Evolutionary conservation across 2,797 vertebrate genomes (phyloP).

Genomic region (Cryptoblepharus egeriae): DNA sequence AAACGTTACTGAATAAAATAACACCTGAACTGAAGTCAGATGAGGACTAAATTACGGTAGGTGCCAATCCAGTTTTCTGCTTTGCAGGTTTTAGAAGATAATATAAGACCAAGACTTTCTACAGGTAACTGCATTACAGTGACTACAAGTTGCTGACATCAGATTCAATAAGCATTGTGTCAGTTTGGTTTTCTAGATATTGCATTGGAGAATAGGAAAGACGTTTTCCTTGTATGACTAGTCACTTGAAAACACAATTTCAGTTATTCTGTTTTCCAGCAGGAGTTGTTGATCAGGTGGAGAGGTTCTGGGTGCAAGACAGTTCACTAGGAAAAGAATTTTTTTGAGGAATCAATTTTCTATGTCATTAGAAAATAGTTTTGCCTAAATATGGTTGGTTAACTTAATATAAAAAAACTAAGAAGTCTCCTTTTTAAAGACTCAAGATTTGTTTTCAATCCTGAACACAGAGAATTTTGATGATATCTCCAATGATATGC

Average conservation of each 20-base stretch:
- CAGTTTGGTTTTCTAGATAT: slow-evolving; percentile 29
- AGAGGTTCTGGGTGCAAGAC: slow-evolving; percentile 48
- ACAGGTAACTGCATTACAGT: slow-evolving; percentile 3
- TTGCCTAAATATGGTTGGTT: slow-evolving; percentile 19
- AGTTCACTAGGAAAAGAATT: slow-evolving; percentile 26
- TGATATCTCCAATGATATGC: neutral
- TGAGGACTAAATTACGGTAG: slow-evolving; percentile 44
- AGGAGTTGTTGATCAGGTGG: slow-evolving; percentile 46
- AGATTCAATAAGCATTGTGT: slow-evolving; percentile 7
- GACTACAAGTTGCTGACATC: neutral
- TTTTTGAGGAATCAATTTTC: slow-evolving; percentile 47
- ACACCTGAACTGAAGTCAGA: slow-evolving; percentile 41
- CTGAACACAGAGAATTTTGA: no score
- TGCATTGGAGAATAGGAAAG: slow-evolving; percentile 6
- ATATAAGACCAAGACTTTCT: slow-evolving; percentile 32
- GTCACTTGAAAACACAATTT: slow-evolving; percentile 39
- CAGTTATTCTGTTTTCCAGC: slow-evolving; percentile 56
- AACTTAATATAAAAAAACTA: slow-evolving; percentile 30
- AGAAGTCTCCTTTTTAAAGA: slow-evolving; percentile 36
- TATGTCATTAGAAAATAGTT: slow-evolving; percentile 41
- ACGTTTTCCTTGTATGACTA: slow-evolving; percentile 2
- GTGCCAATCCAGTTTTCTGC: slow-evolving; percentile 53
- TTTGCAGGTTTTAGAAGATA: slow-evolving; percentile 19
- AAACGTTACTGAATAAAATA: neutral
- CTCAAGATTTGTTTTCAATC: neutral